phyloP scores from a whole-genome alignment of 1,140 invertebrate genomes.

The Calliphora vicina region DNA sequence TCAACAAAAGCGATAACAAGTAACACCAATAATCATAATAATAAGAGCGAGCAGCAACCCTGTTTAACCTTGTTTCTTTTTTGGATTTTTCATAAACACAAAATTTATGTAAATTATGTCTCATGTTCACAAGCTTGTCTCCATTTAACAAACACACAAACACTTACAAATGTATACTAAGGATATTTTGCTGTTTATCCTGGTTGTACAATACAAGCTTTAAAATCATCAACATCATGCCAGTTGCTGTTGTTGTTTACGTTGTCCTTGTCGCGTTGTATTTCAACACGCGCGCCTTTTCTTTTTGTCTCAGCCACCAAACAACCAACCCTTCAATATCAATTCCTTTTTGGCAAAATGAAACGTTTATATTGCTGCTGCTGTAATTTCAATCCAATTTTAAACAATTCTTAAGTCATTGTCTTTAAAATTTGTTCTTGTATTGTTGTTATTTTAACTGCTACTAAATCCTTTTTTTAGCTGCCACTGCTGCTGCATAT shows the following conservation, averaged over 20 bases:
- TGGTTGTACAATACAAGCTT: neutral
- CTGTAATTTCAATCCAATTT: neutral
- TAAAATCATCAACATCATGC: neutral
- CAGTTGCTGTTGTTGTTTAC: neutral
- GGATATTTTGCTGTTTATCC: neutral
- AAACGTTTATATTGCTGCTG: conserved; percentile 2
- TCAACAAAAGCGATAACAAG: neutral
- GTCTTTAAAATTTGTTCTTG: neutral
- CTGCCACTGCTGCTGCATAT: neutral
- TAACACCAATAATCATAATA: neutral
- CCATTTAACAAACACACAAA: neutral
- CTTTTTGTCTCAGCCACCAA: neutral
- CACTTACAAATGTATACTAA: neutral
- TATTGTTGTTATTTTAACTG: neutral
- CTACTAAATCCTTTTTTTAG: neutral
- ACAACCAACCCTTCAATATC: neutral
- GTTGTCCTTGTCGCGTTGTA: neutral
- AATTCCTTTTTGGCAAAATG: neutral
- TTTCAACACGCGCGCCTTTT: neutral
- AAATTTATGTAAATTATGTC: conserved; percentile 4
- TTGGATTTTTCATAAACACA: neutral
- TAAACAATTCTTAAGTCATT: neutral
- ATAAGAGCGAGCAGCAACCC: neutral
- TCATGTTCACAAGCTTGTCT: neutral
- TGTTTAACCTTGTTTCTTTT: neutral